phyloP scores from a whole-genome alignment of 2,888 invertebrate species.

The Alviniconcha strummeri region DNA sequence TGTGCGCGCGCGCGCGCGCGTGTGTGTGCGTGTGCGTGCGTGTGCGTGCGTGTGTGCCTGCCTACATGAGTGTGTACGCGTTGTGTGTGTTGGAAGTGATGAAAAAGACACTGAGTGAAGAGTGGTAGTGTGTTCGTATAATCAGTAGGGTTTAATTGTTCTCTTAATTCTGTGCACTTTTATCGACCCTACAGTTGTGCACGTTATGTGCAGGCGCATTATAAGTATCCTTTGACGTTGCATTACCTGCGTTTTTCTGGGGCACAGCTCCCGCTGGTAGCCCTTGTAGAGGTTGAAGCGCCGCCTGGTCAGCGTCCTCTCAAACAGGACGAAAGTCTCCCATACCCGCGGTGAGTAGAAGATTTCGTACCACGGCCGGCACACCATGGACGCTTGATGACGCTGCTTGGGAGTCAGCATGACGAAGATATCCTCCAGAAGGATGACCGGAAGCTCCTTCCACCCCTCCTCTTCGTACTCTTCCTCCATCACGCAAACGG shows the following conservation, averaged over 20 bases:
- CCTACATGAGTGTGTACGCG: neutral
- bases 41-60: neutral
- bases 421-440: slow-evolving; percentile 84
- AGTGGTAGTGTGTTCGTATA: too few relatives aligned
- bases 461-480: slow-evolving; percentile 40
- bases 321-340: slow-evolving; percentile 83
- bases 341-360: slow-evolving; percentile 84
- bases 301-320: slow-evolving; percentile 83
- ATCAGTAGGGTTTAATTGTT: too few relatives aligned
- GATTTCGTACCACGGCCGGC: slow-evolving; percentile 73
- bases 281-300: slow-evolving; percentile 88
- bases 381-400: slow-evolving; percentile 82
- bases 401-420: slow-evolving; percentile 82
- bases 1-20: neutral
- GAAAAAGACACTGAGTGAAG: too few relatives aligned
- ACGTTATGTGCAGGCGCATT: too few relatives aligned
- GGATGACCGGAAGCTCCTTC: slow-evolving; percentile 84
- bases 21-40: neutral
- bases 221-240: too few relatives aligned
- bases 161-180: too few relatives aligned
- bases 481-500: slow-evolving; percentile 7
- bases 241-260: slow-evolving; percentile 66
- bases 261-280: slow-evolving; percentile 82
- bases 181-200: too few relatives aligned
- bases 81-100: too few relatives aligned